Base-by-base conservation (phyloP, 2,888 invertebrate species). In the Chymomyza procnemis region DNA sequence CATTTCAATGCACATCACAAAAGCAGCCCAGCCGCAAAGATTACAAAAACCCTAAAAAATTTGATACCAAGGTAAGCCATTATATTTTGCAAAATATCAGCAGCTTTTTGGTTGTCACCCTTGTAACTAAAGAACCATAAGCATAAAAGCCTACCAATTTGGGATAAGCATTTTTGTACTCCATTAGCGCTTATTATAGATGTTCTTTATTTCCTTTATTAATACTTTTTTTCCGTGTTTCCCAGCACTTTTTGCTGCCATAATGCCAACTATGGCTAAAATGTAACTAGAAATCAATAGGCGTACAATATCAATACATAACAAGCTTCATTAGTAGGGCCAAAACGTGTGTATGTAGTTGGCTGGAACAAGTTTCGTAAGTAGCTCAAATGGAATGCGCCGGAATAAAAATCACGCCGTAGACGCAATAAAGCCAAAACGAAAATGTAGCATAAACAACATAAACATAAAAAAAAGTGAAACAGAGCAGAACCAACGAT, bases 281-380 rank as follows among this genome's bases (percentile, higher is more conserved):
- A 41, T 12, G 34, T 79, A 79, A 79, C 73, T 68, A 76, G 68
- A 76, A 79, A 77, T 79, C 79, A 76, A 79, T 77, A 77, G 67
- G 68, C 73, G 68, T 69, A 66, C 71, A 64, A 56, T 26, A 55
- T 8, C 66, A 30, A 56, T 64, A 65, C 34, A 41, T 41, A 41
- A 12, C 34, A 41, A 41, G 34, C 12, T 9, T 12, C 34, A 41
- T 41, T 14, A 41, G 34, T 1, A 26, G 26, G 26, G 26, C 26
- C 8, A 26, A 26, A 26, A 26, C 8, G 21, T 21, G 9, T 55
- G 55, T n/a, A 41, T 41, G 34, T 41, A 41, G 34, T 41, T 41
- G 34, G 34, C 34, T 41, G 34, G 3, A 41, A 41, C 34, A 41
- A 41, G 12, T 41, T 41, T 41, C 3, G 12, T 41, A 41, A 41